These are phyloP conservation scores for Epizoanthus stellaris DNA, from an alignment of 92 coral and sea anemone genomes.

Conservation along the genomic window DNA sequence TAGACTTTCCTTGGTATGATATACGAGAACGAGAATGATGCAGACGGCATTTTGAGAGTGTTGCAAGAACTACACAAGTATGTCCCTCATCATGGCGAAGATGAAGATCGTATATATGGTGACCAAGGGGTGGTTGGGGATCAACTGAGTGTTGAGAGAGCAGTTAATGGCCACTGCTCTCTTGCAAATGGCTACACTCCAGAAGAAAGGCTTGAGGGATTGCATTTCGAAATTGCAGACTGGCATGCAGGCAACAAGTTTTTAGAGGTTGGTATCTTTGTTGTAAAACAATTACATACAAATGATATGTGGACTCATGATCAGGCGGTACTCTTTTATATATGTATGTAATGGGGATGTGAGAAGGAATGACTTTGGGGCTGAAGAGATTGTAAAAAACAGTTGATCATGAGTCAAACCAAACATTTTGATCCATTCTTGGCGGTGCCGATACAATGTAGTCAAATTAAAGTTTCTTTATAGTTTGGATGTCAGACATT, in stretches of 20 bases:
- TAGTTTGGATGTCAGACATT: no score
- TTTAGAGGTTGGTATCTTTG: conserved; percentile 47
- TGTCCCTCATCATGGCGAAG: conserved; percentile 69
- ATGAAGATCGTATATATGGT: conserved; percentile 53
- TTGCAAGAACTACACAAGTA: conserved; percentile 57
- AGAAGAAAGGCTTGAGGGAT: conserved; percentile 65
- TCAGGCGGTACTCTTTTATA: no score
- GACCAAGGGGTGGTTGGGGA: conserved; percentile 73
- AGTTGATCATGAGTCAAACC: no score
- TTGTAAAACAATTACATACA: no score
- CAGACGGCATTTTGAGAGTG: conserved; percentile 65
- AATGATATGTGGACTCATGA: no score
- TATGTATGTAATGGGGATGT: no score
- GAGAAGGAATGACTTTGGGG: no score
- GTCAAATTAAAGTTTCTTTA: no score
- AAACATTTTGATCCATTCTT: no score
- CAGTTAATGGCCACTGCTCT: conserved; percentile 62
- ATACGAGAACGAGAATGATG: conserved; percentile 75
- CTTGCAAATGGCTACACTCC: conserved; percentile 73
- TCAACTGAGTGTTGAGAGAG: conserved; percentile 69
- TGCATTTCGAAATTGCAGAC: conserved; percentile 66
- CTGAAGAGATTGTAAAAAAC: no score
- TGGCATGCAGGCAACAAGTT: conserved; percentile 74
- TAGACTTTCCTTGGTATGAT: conserved; percentile 69
- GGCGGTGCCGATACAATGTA: no score